Percentiles rank a stretch among this genome's conserved stretches.
phyloP scores from a whole-genome alignment of 2,888 invertebrate species.

The Parnassius mnemosyne region DNA sequence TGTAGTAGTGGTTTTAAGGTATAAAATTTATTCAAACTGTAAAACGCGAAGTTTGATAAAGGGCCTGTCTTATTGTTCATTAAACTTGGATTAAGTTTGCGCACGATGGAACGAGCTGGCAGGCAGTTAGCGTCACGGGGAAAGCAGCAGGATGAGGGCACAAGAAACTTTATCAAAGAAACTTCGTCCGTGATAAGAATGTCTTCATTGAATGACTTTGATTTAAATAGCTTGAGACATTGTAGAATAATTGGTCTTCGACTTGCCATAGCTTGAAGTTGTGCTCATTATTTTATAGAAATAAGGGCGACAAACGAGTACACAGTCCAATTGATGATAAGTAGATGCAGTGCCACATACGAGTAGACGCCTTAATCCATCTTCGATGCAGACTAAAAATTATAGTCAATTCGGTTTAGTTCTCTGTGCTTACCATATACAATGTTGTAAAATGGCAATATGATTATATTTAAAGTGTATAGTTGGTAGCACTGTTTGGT shows the following conservation, averaged over 20 bases:
- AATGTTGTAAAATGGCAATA: no score
- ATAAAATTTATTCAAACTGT: constrained; percentile 45
- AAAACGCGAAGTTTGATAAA: constrained; percentile 80
- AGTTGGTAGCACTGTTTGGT: no score
- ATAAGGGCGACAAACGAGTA: no score
- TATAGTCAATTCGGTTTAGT: no score
- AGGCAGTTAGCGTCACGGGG: constrained; percentile 75
- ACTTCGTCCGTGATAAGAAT: constrained; percentile 48
- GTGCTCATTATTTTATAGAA: no score
- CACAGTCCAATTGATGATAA: no score
- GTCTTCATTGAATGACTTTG: constrained; percentile 39
- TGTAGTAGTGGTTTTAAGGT: constrained; percentile 36
- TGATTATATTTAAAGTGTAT: no score
- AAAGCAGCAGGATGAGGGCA: constrained; percentile 56
- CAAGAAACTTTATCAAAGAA: constrained; percentile 50
- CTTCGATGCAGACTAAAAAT: no score
- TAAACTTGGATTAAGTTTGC: constrained; percentile 81
- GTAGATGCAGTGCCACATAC: no score
- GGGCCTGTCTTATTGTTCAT: constrained; percentile 81
- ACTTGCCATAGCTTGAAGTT: no score
- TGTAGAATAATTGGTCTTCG: constrained; percentile 6
- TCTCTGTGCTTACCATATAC: no score
- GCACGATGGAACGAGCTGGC: constrained; percentile 78
- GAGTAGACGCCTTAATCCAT: no score
- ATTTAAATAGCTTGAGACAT: constrained; percentile 32